Conservation (phyloP, 2,888 invertebrate species). For the Quadriops clusia region DNA sequence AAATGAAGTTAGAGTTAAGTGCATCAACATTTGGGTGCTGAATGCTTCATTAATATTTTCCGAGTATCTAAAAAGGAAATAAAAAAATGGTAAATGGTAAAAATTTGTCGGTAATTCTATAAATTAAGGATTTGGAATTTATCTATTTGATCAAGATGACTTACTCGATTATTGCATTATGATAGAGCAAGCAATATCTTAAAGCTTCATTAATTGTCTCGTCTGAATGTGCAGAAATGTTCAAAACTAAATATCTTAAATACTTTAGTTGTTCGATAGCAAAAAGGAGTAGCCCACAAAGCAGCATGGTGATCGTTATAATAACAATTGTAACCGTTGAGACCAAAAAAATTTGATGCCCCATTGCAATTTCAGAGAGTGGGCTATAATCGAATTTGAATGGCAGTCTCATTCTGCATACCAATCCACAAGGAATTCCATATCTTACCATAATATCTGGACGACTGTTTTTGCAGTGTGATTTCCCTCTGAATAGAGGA, state of each 20-base stretch:
- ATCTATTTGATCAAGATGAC: too few relatives aligned
- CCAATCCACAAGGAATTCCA: conserved; percentile 22
- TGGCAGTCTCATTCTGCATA: conserved; percentile 17
- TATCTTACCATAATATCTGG: conserved; percentile 15
- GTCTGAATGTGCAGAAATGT: conserved; percentile 1
- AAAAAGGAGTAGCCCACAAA: conserved; percentile 23
- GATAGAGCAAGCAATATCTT: conserved; percentile 17
- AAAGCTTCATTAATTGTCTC: conserved; percentile 3
- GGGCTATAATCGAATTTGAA: conserved; percentile 19
- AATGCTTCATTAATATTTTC: conserved; percentile 20
- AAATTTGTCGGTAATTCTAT: too few relatives aligned
- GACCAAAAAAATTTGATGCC: conserved; percentile 22
- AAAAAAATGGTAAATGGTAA: too few relatives aligned
- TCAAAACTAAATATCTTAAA: conserved; percentile 11
- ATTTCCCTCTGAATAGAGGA: conserved; percentile 17
- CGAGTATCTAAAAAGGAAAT: conserved; percentile 15
- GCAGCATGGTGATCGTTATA: conserved; percentile 21
- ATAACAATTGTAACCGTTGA: conserved; percentile 20
- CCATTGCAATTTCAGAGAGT: conserved; percentile 19
- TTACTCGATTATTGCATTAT: conserved; percentile 22
- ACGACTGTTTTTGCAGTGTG: conserved; percentile 16
- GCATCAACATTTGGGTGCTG: conserved; percentile 19
- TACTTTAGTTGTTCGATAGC: conserved; percentile 20
- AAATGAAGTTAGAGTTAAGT: conserved; percentile 21
- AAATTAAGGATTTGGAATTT: too few relatives aligned